Evolutionary conservation across 2,113 vertebrate genomes (phyloP), one percentile per base, ranked within the genome.

Genomic region (Athene noctua): DNA sequence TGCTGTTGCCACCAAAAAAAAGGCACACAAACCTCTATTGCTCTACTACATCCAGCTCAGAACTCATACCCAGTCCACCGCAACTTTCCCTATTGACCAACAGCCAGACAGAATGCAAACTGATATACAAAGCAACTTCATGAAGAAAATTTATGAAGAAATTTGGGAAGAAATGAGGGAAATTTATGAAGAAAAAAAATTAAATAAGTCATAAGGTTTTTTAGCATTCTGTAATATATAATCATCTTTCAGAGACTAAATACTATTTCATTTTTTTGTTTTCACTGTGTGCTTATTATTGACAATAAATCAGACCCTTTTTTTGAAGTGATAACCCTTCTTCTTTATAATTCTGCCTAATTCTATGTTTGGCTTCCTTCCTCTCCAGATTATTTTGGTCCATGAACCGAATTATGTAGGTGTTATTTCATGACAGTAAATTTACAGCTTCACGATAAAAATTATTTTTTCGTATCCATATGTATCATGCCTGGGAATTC

Each of bases 201-300:
- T 10, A 46, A 46, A 36, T 6, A 82, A 83, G 25, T 6, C 1
- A 10, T 44, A 26, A 80, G 1, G 0, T 66, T 74, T 66, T 13
- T 57, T 77, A 63, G 27, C 4, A 72, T 65, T 73, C 29, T 61
- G 70, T 68, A 4, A 4, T 54, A 49, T 21, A 34, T 44, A 32
- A 59, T 59, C 2, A 54, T 57, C 13, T 27, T 13, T 52, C 86
- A 40, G 7, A 7, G 17, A 40, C 9, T 40, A 74, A 70, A 52
- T 36, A 5, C 1, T 30, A 1, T 11, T n/a, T 38, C 0, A 4
- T 25, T 34, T 68, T 51, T 54, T 38, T 0, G 1, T 30, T 90
- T 92, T 71, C 1, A 2, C 3, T 47, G 4, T 47, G 6, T 58
- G 5, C 1, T 63, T 74, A 18, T 27, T 82, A 26, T 4, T 59